phyloP scores from a whole-genome alignment of 2,888 invertebrate species.

The Idaea straminata region DNA sequence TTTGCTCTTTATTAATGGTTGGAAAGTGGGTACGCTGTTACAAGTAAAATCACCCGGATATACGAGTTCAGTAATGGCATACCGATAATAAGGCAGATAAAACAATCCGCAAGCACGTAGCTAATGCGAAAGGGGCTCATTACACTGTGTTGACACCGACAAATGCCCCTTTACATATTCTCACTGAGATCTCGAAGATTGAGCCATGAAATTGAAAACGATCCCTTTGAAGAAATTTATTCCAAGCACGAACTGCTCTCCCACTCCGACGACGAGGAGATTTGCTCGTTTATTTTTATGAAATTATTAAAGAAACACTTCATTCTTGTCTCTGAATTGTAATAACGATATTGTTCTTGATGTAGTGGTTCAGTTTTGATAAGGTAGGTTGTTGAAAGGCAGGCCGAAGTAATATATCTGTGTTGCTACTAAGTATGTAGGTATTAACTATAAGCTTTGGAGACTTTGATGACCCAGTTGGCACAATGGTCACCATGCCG shows the following conservation, averaged over 20 bases:
- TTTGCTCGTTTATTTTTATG: conserved; percentile 79
- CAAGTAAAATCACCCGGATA: conserved; percentile 9
- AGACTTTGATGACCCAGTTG: too few species aligned
- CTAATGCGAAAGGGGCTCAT: conserved; percentile 72
- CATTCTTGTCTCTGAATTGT: conserved; percentile 52
- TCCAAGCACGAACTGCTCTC: conserved; percentile 76
- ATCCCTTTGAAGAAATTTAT: conserved; percentile 79
- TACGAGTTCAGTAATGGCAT: conserved; percentile 16
- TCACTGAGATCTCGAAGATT: conserved; percentile 77
- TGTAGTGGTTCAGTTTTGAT: conserved; percentile 12
- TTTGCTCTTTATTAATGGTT: not conserved
- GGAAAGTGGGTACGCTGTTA: not conserved
- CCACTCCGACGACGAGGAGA: conserved; percentile 72
- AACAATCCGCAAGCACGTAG: conserved; percentile 59
- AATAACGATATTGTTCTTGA: conserved; percentile 29
- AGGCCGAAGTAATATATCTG: not conserved
- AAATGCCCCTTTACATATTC: conserved; percentile 79
- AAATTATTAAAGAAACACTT: conserved; percentile 75
- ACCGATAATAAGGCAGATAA: conserved; percentile 31
- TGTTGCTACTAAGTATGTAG: too few species aligned
- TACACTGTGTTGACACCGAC: conserved; percentile 78
- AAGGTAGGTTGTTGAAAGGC: not conserved
- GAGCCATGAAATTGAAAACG: conserved; percentile 80
- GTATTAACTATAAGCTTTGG: too few species aligned
- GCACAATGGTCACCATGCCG: too few species aligned